These are phyloP conservation scores for Tyrophagus putrescentiae DNA, from an alignment of 1,140 invertebrate species.

Conservation along the genomic window DNA sequence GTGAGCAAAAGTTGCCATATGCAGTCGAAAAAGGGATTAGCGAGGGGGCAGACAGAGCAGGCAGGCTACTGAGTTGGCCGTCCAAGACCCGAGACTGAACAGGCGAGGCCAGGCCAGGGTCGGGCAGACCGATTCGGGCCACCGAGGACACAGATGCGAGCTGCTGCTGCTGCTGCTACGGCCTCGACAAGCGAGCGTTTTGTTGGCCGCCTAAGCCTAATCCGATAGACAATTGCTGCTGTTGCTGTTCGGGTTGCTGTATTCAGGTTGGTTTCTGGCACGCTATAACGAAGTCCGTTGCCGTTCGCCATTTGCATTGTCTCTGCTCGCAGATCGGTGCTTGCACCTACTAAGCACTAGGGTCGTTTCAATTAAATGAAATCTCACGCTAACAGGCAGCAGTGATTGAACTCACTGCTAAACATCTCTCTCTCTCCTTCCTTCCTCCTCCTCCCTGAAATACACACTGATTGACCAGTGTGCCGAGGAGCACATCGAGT, in stretches of 20 bases:
- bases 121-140: too few relatives aligned
- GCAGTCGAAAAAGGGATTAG: not conserved
- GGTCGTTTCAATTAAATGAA: conserved; percentile 11
- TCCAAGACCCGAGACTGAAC: too few relatives aligned
- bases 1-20: conserved; percentile 7
- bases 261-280: not conserved
- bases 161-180: too few relatives aligned
- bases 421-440: too few relatives aligned
- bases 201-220: not conserved
- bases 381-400: conserved; percentile 12
- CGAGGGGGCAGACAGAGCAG: not conserved
- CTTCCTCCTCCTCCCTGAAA: too few relatives aligned
- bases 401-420: too few relatives aligned
- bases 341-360: not conserved
- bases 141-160: too few relatives aligned
- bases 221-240: not conserved
- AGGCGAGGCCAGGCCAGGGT: too few relatives aligned
- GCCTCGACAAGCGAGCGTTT: too few relatives aligned
- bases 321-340: too few relatives aligned
- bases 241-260: not conserved
- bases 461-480: too few relatives aligned
- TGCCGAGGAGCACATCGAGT: too few relatives aligned
- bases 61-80: not conserved
- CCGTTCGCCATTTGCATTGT: not conserved
- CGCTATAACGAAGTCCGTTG: conserved; percentile 12